These are phyloP conservation scores for Syngnathus floridae DNA, from an alignment of 2,113 vertebrate species.

Conservation along the genomic window DNA sequence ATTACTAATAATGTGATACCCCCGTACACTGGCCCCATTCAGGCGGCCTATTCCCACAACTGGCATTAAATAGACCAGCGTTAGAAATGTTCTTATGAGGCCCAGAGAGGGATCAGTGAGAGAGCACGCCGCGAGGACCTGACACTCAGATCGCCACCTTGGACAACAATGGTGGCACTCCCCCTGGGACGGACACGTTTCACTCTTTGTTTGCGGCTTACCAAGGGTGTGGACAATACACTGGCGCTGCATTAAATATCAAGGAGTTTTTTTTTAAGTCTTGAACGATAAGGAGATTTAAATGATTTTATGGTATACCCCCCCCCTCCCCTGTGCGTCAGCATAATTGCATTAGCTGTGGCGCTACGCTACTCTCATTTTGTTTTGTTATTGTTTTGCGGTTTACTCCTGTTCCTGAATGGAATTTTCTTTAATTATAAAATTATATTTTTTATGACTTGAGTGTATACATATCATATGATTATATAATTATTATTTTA, in stretches of 20 bases:
- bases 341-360: constrained; percentile 52
- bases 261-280: constrained; percentile 43
- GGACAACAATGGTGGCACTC: constrained; percentile 55
- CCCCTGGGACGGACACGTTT: constrained; percentile 42
- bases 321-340: constrained; percentile 35
- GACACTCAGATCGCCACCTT: constrained; percentile 56
- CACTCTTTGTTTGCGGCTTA: constrained; percentile 52
- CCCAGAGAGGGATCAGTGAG: constrained; percentile 73
- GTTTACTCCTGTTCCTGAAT: no score
- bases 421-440: no score
- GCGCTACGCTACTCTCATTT: background rate
- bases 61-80: constrained; percentile 85
- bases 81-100: constrained; percentile 61
- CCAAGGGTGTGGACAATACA: constrained; percentile 55
- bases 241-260: constrained; percentile 54
- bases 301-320: constrained; percentile 47
- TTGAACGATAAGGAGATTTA: constrained; percentile 49
- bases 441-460: no score
- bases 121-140: constrained; percentile 72
- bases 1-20: constrained; percentile 99
- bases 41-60: constrained; percentile 89
- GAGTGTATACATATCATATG: no score
- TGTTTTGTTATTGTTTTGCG: background rate
- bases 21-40: constrained; percentile 94
- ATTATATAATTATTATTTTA: no score